Base-by-base conservation (phyloP, 2,888 invertebrate species). In the Lithosia quadra region DNA sequence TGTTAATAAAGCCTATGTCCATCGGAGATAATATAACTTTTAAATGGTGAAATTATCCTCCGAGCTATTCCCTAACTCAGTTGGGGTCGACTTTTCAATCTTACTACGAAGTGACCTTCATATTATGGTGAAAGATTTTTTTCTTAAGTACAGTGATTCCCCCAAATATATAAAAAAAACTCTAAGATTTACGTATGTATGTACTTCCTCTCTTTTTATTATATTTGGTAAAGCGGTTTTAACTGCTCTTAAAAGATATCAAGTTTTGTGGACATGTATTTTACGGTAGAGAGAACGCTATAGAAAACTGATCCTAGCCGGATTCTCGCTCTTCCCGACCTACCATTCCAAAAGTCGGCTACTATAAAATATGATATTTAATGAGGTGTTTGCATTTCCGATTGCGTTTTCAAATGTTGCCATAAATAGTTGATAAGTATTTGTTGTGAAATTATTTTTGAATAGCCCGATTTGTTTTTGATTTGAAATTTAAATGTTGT, bases 401-500 rank as follows among this genome's bases (percentile, higher is more conserved):
- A 80, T 83, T 81, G 79, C 71, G 79, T 85, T 84, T 79, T 67
- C 28, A 74, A 84, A 86, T 84, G 90, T 90, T 90, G 90, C 90
- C 91, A 90, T 91, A 89, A 84, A 74, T 89, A 88, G 83, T 74
- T 79, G 77, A 83, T 80, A 83, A 80, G 74, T 78, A 80, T 83
- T 84, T 84, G 87, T 88, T 88, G 82, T 83, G 73, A 82, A 83
- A 79, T 83, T 81, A 78, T 76, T 81, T 83, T 77, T 56, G 67
- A 39, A 65, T 72, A 81, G 67, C 75, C 82, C 76, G 76, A 82
- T 85, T 87, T 84, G 85, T 88, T 90, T 84, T 57, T 69, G 56
- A 82, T 78, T 84, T 79, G 73, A 87, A 87, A 78, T 80, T 87
- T 86, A 81, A 87, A 86, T 91, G 91, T 92, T 92, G 88, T 90